phyloP scores from a whole-genome alignment of 2,113 vertebrate genomes.

The Pomatostomus ruficeps region DNA sequence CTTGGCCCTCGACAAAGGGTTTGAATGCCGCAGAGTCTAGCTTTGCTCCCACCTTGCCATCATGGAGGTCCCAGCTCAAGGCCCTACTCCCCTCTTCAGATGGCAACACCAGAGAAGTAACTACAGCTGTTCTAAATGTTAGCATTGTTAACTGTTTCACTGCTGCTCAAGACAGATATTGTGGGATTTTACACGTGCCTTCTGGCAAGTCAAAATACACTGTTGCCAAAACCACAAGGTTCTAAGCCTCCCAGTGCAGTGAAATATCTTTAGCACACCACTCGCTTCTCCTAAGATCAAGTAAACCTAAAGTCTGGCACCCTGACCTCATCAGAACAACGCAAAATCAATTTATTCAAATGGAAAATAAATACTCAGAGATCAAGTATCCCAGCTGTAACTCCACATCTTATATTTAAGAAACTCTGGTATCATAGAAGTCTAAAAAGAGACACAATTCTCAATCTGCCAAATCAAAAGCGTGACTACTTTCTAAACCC shows the following conservation, averaged over 20 bases:
- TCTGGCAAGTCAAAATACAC: background rate
- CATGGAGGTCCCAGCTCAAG: background rate
- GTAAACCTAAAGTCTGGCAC: background rate
- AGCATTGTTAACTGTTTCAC: background rate
- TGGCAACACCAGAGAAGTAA: background rate
- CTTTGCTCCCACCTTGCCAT: background rate
- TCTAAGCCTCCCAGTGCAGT: background rate
- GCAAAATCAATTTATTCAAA: slow-evolving; percentile 14
- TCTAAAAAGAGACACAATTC: background rate
- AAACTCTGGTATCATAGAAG: background rate
- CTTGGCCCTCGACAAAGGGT: background rate
- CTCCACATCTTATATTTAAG: background rate
- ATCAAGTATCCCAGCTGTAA: background rate
- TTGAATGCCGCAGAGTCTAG: fast-evolving
- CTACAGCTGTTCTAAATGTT: background rate
- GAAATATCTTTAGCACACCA: background rate
- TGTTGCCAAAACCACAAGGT: background rate
- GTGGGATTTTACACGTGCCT: background rate
- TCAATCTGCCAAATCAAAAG: slow-evolving; percentile 16
- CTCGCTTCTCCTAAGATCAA: background rate
- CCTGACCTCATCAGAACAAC: background rate
- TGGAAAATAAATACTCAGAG: background rate
- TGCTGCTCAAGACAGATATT: background rate
- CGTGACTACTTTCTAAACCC: background rate
- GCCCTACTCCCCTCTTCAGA: background rate